phyloP scores from a whole-genome alignment of 2,888 invertebrate species.

The Yponomeuta sedellus region DNA sequence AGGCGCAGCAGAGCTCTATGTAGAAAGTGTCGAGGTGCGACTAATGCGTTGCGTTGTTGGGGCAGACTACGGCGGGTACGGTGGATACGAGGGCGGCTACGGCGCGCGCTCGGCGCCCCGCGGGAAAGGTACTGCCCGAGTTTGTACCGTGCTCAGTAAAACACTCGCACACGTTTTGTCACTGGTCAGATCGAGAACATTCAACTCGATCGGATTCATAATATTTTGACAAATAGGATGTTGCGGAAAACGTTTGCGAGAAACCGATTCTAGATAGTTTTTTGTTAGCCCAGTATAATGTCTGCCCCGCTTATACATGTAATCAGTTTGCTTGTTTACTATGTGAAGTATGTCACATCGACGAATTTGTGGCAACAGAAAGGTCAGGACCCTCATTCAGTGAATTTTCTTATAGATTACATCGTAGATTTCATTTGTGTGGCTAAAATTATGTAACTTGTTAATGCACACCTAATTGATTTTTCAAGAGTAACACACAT shows the following conservation, averaged over 20 bases:
- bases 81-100: constrained; percentile 92
- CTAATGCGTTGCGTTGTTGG: constrained; percentile 75
- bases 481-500: not conserved
- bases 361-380: not conserved
- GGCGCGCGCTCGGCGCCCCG: constrained; percentile 91
- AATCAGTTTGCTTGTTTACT: constrained; percentile 20
- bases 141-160: not conserved
- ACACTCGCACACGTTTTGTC: constrained; percentile 23
- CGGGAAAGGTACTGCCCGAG: constrained; percentile 84
- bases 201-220: not conserved
- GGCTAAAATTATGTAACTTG: not conserved
- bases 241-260: constrained; percentile 13
- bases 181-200: not conserved
- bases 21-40: constrained; percentile 39
- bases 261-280: not conserved
- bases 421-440: not conserved
- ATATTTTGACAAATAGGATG: not conserved
- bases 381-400: not conserved
- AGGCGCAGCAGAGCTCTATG: not conserved
- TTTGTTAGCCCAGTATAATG: constrained; percentile 20
- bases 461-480: not conserved
- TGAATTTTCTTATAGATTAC: not conserved
- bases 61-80: constrained; percentile 91
- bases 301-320: constrained; percentile 33
- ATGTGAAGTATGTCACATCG: not conserved